phyloP scores from a whole-genome alignment of 2,888 invertebrate genomes.

The Caenorhabditis macrosperma region DNA sequence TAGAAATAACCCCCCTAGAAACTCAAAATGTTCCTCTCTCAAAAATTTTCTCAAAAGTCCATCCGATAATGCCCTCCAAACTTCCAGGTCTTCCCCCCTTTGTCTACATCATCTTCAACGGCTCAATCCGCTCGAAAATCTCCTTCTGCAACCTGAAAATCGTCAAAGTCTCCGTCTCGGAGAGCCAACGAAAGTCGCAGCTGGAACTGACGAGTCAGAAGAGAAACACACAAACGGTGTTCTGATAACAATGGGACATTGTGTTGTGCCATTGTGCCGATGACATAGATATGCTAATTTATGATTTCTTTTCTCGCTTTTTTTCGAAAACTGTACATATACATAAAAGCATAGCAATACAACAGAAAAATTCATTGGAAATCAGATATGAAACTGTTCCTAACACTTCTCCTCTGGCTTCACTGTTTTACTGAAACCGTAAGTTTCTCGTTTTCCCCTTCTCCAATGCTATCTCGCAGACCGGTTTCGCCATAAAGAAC shows the following conservation, averaged over 20 bases:
- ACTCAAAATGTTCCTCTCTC: neutral
- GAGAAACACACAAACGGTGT: neutral
- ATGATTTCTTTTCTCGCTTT: too few relatives aligned
- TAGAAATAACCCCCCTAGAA: neutral
- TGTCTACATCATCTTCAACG: slow-evolving; percentile 29
- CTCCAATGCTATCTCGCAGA: too few relatives aligned
- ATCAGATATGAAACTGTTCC: neutral
- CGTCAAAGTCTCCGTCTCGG: neutral
- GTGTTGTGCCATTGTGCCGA: too few relatives aligned
- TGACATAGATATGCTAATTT: too few relatives aligned
- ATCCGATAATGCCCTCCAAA: too few relatives aligned
- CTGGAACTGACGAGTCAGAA: neutral
- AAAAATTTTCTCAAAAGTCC: too few relatives aligned
- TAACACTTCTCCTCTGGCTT: neutral
- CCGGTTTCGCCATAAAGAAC: slow-evolving; percentile 10
- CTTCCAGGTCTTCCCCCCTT: slow-evolving; percentile 28
- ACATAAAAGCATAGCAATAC: too few relatives aligned
- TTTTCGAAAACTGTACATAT: too few relatives aligned
- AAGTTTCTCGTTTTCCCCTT: neutral
- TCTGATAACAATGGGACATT: too few relatives aligned
- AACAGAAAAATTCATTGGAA: too few relatives aligned
- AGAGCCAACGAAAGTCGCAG: neutral
- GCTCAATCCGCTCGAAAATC: slow-evolving; percentile 20
- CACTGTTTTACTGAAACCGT: neutral
- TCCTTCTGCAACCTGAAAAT: slow-evolving; percentile 9